Evolutionary conservation across 2,797 vertebrate species (phyloP).

Genomic region (Cryptoblepharus egeriae): DNA sequence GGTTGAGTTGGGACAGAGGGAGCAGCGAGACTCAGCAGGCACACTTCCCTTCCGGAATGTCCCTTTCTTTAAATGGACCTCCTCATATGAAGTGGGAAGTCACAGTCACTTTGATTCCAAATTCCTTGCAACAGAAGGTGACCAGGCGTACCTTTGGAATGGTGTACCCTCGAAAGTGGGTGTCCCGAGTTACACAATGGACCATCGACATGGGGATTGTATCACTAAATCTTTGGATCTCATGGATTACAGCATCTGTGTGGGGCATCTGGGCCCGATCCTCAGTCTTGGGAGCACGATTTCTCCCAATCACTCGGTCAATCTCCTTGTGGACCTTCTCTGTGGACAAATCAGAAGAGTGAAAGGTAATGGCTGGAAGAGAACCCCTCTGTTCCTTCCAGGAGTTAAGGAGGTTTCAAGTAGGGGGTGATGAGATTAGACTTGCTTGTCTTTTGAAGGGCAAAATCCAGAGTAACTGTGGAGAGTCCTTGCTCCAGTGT

Average conservation of each 20-base stretch:
- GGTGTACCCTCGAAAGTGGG: conserved; percentile 1
- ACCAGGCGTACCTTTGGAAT: conserved; percentile 21
- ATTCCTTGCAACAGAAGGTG: no score
- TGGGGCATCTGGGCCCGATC: conserved; percentile 27
- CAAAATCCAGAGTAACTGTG: no score
- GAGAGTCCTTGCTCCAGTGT: no score
- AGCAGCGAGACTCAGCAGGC: no score
- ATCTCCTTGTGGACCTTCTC: conserved; percentile 32
- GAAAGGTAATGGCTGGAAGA: not conserved
- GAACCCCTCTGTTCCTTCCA: not conserved
- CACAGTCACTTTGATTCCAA: no score
- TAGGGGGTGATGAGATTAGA: no score
- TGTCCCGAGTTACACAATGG: not conserved
- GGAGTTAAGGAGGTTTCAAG: no score
- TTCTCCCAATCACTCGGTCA: not conserved
- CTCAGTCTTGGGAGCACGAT: not conserved
- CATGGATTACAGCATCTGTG: conserved; percentile 25
- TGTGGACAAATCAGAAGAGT: not conserved
- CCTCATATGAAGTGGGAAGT: no score
- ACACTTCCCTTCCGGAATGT: no score
- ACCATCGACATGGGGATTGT: not conserved
- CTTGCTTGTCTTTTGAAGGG: not conserved
- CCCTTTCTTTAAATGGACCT: no score
- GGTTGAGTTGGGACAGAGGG: no score
- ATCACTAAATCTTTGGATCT: not conserved